These are phyloP conservation scores for Metacarcinus magister DNA, from an alignment of 2,888 invertebrate genomes.

Conservation along the genomic window DNA sequence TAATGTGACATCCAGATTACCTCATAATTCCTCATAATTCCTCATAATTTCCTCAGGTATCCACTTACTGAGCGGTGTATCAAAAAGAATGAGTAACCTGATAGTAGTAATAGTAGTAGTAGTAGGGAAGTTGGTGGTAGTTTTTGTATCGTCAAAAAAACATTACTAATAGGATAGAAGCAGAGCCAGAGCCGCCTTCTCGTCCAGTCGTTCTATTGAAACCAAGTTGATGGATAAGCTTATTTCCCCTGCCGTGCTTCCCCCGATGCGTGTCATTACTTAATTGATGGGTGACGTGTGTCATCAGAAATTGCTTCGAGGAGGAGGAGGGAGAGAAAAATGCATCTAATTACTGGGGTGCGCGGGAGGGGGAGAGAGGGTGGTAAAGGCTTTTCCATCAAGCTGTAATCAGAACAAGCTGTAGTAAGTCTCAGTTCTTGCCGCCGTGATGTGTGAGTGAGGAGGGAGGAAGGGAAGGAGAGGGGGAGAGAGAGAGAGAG, in stretches of 20 bases:
- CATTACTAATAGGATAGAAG: background rate
- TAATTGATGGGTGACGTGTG: constrained; percentile 35
- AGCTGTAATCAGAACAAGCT: background rate
- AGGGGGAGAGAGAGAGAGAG: background rate
- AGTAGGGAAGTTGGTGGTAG: background rate
- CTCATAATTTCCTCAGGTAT: background rate
- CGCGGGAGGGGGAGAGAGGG: background rate
- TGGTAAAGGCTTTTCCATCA: background rate
- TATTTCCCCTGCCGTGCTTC: constrained; percentile 7
- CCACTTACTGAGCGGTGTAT: background rate
- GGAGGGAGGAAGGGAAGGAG: background rate
- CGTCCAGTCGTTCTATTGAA: background rate
- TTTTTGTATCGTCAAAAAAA: background rate
- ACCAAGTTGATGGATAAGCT: background rate
- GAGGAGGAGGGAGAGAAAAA: background rate
- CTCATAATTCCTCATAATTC: background rate
- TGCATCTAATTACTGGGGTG: background rate
- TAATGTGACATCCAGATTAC: background rate
- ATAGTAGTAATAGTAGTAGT: background rate
- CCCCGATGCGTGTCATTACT: constrained; percentile 39
- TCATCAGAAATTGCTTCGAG: constrained; percentile 33
- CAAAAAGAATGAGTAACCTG: background rate
- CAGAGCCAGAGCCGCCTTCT: background rate
- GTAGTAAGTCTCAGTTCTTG: background rate
- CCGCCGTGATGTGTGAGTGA: background rate